Conservation (phyloP, 2,888 invertebrate genomes). For the Dynastes maya region DNA sequence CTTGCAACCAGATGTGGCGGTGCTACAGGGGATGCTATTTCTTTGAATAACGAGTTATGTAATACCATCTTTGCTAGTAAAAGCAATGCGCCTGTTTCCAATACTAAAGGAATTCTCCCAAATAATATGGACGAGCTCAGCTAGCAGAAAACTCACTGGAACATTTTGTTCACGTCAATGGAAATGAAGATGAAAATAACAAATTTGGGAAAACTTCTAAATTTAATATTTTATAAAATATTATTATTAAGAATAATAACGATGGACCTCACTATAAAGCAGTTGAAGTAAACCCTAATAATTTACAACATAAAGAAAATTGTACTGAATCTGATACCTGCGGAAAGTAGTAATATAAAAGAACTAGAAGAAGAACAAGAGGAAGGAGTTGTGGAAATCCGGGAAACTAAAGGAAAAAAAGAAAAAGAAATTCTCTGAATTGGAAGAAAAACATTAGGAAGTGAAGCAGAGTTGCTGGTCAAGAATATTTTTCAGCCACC, state of each 20-base stretch:
- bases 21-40: conserved; percentile 2
- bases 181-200: background rate
- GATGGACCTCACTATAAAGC: background rate
- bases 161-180: background rate
- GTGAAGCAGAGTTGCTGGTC: no score
- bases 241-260: background rate
- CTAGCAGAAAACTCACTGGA: background rate
- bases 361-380: no score
- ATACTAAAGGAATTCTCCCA: no score
- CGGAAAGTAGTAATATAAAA: no score
- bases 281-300: no score
- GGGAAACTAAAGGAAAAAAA: no score
- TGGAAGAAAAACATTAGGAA: no score
- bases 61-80: background rate
- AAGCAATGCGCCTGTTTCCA: background rate
- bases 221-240: background rate
- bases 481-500: no score
- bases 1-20: background rate
- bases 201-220: background rate
- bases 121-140: background rate
- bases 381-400: no score
- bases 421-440: no score
- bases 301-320: no score
- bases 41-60: background rate
- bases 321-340: no score